Evolutionary conservation across 2,888 invertebrate genomes (phyloP).

Genomic region (Harmothoe impar): DNA sequence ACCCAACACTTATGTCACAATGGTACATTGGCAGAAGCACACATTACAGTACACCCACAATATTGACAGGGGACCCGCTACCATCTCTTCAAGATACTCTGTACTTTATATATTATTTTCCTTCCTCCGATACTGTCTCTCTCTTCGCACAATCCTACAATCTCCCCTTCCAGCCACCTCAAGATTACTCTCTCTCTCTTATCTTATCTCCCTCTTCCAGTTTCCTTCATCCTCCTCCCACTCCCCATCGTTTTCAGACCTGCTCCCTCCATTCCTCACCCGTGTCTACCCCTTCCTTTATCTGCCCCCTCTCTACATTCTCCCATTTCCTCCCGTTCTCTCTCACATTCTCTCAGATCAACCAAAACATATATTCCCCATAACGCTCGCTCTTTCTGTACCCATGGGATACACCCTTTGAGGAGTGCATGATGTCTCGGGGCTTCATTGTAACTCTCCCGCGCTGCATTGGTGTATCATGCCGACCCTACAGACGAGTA

Average conservation of each 20-base stretch:
- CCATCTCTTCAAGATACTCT: neutral
- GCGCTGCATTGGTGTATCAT: too few relatives aligned
- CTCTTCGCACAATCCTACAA: neutral
- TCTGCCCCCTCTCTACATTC: neutral
- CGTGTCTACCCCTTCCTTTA: neutral
- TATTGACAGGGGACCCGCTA: neutral
- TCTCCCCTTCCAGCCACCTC: neutral
- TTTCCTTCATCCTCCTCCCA: neutral
- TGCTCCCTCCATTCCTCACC: neutral
- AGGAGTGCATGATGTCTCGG: too few relatives aligned
- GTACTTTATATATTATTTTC: neutral
- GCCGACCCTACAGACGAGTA: too few relatives aligned
- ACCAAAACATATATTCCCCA: too few relatives aligned
- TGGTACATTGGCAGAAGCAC: too few relatives aligned
- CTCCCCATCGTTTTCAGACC: neutral
- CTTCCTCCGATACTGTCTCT: neutral
- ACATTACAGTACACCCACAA: neutral
- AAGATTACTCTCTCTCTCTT: too few relatives aligned
- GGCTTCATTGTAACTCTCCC: too few relatives aligned
- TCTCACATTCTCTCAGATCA: neutral
- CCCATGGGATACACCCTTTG: too few relatives aligned
- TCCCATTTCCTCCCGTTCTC: neutral
- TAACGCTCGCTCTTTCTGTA: too few relatives aligned
- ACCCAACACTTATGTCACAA: too few relatives aligned
- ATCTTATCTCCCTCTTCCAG: neutral